A percentile compares a stretch with the other conserved stretches of the same genome.
Conservation (phyloP, 2,888 invertebrate genomes). For the Anaspis maculata region DNA sequence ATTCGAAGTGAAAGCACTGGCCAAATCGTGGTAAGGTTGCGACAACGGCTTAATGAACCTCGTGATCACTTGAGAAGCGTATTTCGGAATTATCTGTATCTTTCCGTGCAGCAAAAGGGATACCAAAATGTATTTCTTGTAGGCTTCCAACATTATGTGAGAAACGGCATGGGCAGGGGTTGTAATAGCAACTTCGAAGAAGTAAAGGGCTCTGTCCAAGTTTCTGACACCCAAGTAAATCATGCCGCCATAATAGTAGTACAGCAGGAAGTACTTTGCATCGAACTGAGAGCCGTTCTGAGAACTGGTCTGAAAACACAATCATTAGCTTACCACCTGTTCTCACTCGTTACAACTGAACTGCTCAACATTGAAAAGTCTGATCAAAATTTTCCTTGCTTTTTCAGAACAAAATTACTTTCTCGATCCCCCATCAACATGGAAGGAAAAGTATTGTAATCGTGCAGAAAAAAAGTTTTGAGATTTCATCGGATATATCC, state of each 20-base stretch:
- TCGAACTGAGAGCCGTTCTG: conserved; percentile 65
- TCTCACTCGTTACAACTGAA: too few relatives aligned
- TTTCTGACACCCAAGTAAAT: conserved; percentile 91
- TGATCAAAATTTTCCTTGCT: too few relatives aligned
- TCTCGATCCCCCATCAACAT: too few relatives aligned
- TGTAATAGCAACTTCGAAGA: conserved; percentile 91
- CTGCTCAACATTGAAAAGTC: too few relatives aligned
- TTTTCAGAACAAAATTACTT: too few relatives aligned
- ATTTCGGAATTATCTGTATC: conserved; percentile 71
- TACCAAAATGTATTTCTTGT: conserved; percentile 92
- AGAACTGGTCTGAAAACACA: conserved; percentile 32
- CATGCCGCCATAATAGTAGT: conserved; percentile 97
- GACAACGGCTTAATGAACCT: conserved; percentile 79
- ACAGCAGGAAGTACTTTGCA: conserved; percentile 83
- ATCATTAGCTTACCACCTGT: too few relatives aligned
- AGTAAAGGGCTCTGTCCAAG: conserved; percentile 86
- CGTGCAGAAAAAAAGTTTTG: too few relatives aligned
- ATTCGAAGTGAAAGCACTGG: conserved; percentile 69
- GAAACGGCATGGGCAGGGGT: conserved; percentile 93
- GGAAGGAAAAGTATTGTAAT: too few relatives aligned
- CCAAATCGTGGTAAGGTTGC: conserved; percentile 81
- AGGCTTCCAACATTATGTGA: conserved; percentile 95
- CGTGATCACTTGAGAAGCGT: conserved; percentile 82
- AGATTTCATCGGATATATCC: too few relatives aligned
- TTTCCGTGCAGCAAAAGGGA: conserved; percentile 88